phyloP scores from a whole-genome alignment of 2,797 vertebrate species.

The Myripristis murdjan region DNA sequence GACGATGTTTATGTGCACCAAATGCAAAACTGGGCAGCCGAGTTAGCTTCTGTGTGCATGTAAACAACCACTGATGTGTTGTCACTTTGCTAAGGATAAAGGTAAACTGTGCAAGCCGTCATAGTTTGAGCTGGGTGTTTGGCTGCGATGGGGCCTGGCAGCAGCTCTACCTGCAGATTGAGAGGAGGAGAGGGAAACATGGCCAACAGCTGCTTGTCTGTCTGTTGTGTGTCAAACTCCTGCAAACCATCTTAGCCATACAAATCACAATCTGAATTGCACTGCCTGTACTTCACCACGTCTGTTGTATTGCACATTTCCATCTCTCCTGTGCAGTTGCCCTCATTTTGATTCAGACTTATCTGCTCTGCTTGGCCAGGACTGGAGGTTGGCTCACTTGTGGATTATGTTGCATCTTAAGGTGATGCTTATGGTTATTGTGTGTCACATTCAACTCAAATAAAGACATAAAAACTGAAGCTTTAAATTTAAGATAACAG shows the following conservation, averaged over 20 bases:
- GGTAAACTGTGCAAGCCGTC: slow-evolving; percentile 61
- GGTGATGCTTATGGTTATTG: slow-evolving; percentile 34
- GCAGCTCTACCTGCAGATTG: slow-evolving; percentile 65
- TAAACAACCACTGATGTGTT: slow-evolving; percentile 35
- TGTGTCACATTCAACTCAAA: slow-evolving; percentile 43
- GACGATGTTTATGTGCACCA: too few relatives aligned
- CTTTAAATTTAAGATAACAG: slow-evolving; percentile 46
- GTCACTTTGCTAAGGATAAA: slow-evolving; percentile 73
- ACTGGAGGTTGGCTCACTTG: slow-evolving; percentile 38
- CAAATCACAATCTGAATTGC: slow-evolving; percentile 40
- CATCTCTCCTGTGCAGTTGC: slow-evolving; percentile 6
- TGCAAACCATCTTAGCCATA: slow-evolving; percentile 53
- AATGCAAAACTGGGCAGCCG: too few relatives aligned
- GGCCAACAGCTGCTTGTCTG: slow-evolving; percentile 67
- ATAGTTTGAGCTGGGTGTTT: slow-evolving; percentile 51
- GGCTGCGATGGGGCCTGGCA: slow-evolving; percentile 67
- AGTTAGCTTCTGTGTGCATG: neutral
- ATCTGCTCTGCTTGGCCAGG: slow-evolving; percentile 22
- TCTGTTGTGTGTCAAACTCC: slow-evolving; percentile 47
- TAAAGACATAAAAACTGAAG: slow-evolving; percentile 22
- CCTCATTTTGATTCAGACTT: slow-evolving; percentile 37
- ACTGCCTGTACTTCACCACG: slow-evolving; percentile 38
- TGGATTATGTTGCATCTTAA: slow-evolving; percentile 33
- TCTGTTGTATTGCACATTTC: slow-evolving; percentile 35
- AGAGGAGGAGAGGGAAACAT: slow-evolving; percentile 51